Base-by-base conservation (phyloP, 2,888 invertebrate species). In the Orthonevra nobilis region DNA sequence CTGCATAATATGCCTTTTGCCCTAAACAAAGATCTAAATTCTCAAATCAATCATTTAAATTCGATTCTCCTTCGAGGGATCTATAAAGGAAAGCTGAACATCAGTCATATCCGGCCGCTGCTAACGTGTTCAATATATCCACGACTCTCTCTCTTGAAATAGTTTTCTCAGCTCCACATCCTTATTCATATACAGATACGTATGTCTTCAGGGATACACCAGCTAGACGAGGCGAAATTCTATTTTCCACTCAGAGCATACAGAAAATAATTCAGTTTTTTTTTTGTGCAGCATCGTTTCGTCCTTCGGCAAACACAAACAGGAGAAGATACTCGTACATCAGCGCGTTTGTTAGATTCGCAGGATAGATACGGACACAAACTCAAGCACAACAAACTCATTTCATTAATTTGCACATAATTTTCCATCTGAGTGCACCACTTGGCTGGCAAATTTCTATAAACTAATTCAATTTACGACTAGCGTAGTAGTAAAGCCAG, bases 391-490 rank as follows among this genome's bases (percentile, higher is more conserved):
- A 23, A 44, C 48, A 54, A 61, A 66, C 48, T 68, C 54, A 73
- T 68, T 79, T 79, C 30, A 61, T 73, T 73, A 79, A 79, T 79
- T 79, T 79, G 66, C 79, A 68, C 73, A 73, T 79, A 79, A 79
- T 73, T 79, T 79, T 79, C 79, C 68, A 56, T 68, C 19, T 54
- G 79, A 73, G 61, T 79, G 73, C 73, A 66, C 30, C 73, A 73
- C 66, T 72, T 72, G 58, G 46, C 42, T 32, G 14, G 58, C 54
- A 66, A 66, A 77, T 72, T 61, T 79, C 72, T 10, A 68, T 48
- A 48, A 61, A 66, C 42, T 79, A 79, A 79, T 79, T 79, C 68
- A 79, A 79, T 79, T 79, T 79, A 50, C 46, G n/a, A 15, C n/a
- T 15, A n/a, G n/a, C n/a, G n/a, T n/a, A n/a, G n/a, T n/a, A n/a